Evolutionary conservation across 2,113 vertebrate species (phyloP), one percentile per base, ranked within the genome.

Genomic region (Thinocorus orbignyianus): DNA sequence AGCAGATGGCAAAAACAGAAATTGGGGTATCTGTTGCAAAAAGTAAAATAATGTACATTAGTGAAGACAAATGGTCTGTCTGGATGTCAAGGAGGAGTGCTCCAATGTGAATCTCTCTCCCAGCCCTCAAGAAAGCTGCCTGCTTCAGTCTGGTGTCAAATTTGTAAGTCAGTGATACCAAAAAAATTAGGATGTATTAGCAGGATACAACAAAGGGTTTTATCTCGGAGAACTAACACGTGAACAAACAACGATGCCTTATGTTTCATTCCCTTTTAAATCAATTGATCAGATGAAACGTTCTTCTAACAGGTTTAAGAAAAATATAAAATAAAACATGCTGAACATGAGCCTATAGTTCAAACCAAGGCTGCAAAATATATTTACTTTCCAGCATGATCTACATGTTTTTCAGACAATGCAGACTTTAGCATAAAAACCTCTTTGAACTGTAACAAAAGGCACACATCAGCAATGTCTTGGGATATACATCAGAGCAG

Each of bases 1-100:
- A 96, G 83, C 86, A 95, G 26, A 64, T 18, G 86, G 86, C 72
- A 83, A 92, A 92, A 87, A 84, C 65, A 89, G 91, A 93, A 88
- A 83, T 14, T 73, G 42, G 54, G 60, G 6, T 73, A 81, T 94
- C 79, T 81, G 57, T 57, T 70, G 78, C 49, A 68, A 82, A 72
- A 83, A 62, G 39, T 41, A 68, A 90, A 92, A 94, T 70, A 88
- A 86, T 28, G 24, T 35, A 55, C 22, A 22, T 88, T 77, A 80
- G 23, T 58, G 54, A 88, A 93, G 55, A 95, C 60, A 92, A 92
- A 90, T 30, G 73, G 65, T 35, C 92, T 96, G 55, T 86, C 46
- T 88, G 65, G 60, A 86, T 82, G 73, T 93, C 80, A 61, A 86
- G 69, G 16, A 70, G 70, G 58, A 73, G 20, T 14, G 44, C 16